Percentiles rank a stretch among this genome's conserved stretches.
Conservation (phyloP, 2,888 invertebrate genomes). For the Eulithis prunata region DNA sequence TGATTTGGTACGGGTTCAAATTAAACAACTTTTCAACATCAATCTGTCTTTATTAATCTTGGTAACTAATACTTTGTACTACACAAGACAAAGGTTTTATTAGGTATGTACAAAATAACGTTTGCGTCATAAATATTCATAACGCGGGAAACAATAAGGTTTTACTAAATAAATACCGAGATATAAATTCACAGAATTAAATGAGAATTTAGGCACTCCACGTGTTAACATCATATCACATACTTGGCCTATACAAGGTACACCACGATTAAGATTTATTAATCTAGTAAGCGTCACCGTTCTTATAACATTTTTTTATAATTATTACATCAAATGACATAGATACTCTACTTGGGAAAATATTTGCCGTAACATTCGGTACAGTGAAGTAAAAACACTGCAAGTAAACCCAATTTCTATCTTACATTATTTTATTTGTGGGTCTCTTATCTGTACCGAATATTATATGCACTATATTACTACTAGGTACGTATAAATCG, state of each 20-base stretch:
- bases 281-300: conserved; percentile 82
- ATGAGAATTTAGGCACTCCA: conserved; percentile 82
- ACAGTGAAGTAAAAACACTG: conserved; percentile 2
- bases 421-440: neutral
- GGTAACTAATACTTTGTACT: conserved; percentile 78
- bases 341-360: conserved; percentile 19
- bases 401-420: neutral
- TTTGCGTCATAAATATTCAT: conserved; percentile 54
- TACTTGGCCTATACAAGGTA: conserved; percentile 70
- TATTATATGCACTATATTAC: neutral
- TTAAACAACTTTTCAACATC: conserved; percentile 61
- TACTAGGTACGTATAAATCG: neutral
- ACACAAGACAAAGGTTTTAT: conserved; percentile 76
- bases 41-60: conserved; percentile 82
- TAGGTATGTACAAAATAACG: conserved; percentile 72
- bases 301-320: conserved; percentile 70
- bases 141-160: conserved; percentile 60
- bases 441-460: conserved; percentile 5
- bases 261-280: conserved; percentile 67
- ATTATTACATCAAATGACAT: conserved; percentile 57
- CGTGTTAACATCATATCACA: conserved; percentile 80
- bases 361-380: conserved; percentile 15
- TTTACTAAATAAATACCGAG: conserved; percentile 56
- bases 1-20: neutral
- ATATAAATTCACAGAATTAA: conserved; percentile 62